Percentiles rank a stretch among this genome's conserved stretches.
These are phyloP conservation scores for Mactra quadrangularis DNA, from an alignment of 1,140 invertebrate genomes.

Conservation along the genomic window DNA sequence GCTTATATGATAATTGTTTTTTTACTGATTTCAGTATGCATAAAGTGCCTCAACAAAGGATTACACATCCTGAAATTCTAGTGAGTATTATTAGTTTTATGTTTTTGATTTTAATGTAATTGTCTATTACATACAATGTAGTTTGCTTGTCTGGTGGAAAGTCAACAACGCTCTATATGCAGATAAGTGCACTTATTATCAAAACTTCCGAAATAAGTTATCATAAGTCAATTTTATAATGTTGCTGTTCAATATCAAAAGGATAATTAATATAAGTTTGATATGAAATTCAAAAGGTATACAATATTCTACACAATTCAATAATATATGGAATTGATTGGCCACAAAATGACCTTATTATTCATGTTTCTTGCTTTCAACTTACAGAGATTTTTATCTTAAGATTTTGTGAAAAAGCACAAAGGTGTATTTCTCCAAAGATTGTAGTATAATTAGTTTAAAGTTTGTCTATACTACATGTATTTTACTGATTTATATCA, in stretches of 20 bases:
- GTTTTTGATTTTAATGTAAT: neutral
- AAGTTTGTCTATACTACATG: too few species aligned
- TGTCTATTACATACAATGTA: neutral
- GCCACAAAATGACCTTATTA: too few species aligned
- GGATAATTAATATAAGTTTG: too few species aligned
- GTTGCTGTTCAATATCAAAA: neutral
- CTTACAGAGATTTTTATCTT: too few species aligned
- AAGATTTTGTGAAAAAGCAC: too few species aligned
- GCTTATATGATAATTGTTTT: neutral
- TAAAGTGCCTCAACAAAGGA: slow-evolving; percentile 32
- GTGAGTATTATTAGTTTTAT: slow-evolving; percentile 9
- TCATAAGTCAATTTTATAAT: neutral
- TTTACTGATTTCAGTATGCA: slow-evolving; percentile 48
- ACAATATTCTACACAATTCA: too few species aligned
- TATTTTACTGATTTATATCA: too few species aligned
- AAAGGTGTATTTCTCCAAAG: too few species aligned
- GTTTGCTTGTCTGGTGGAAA: neutral
- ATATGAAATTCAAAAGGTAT: too few species aligned
- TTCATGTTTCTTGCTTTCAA: too few species aligned
- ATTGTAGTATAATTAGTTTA: too few species aligned
- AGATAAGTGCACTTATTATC: neutral
- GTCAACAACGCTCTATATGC: neutral
- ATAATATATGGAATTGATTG: too few species aligned
- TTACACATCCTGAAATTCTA: slow-evolving; percentile 45
- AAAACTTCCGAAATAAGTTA: neutral